Conservation (phyloP, 2,888 invertebrate species). For the Lasioglossum lativentre region DNA sequence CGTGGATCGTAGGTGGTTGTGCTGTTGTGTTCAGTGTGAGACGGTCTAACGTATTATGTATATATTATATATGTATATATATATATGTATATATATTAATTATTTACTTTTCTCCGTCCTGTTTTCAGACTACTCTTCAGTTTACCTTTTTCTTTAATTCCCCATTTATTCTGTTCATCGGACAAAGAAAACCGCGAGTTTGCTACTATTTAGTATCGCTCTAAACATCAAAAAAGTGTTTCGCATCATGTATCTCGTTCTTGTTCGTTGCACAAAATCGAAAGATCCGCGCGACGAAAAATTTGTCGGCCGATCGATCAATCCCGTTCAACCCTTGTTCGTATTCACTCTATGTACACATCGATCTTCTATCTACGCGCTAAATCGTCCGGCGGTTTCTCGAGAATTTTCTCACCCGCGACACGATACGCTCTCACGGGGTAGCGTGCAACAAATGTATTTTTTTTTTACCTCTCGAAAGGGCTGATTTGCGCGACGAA, state of each 20-base stretch:
- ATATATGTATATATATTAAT: constrained; percentile 29
- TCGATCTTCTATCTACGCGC: neutral
- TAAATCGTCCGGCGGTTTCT: neutral
- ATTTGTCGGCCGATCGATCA: constrained; percentile 2
- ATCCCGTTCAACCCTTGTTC: constrained; percentile 5
- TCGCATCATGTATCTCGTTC: neutral
- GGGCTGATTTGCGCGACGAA: constrained; percentile 28
- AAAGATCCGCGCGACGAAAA: constrained; percentile 8
- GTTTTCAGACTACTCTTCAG: neutral
- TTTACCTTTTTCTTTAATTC: neutral
- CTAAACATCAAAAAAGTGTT: neutral
- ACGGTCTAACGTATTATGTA: constrained; percentile 65
- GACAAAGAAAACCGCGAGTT: neutral
- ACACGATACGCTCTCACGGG: constrained; percentile 32
- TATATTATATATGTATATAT: too few species aligned
- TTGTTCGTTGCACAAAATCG: neutral
- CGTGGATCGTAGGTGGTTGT: constrained; percentile 68
- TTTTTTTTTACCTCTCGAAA: constrained; percentile 46
- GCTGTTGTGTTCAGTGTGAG: constrained; percentile 82
- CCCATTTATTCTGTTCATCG: too few species aligned
- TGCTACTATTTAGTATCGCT: neutral
- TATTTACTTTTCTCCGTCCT: neutral
- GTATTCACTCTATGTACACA: constrained; percentile 1
- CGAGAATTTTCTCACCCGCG: constrained; percentile 9
- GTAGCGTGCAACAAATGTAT: too few species aligned